Evolutionary conservation across 2,113 vertebrate species (phyloP).

Genomic region (Scytalopus superciliaris): DNA sequence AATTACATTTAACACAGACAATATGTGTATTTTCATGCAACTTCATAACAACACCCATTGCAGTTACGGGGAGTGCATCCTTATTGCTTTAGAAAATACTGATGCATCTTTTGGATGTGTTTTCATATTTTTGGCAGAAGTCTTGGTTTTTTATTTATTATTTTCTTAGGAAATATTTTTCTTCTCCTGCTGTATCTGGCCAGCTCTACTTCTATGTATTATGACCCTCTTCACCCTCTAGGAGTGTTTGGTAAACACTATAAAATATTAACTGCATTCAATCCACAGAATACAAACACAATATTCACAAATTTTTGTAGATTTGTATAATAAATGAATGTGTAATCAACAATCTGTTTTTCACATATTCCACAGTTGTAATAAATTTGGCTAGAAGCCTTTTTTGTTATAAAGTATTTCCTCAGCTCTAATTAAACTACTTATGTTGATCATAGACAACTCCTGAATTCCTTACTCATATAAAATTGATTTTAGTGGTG

Average conservation of each 20-base stretch:
- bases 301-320: background rate
- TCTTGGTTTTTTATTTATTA: background rate
- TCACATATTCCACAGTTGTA: background rate
- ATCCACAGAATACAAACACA: background rate
- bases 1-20: background rate
- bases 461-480: background rate
- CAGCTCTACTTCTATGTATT: background rate
- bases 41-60: background rate
- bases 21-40: background rate
- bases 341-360: background rate
- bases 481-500: background rate
- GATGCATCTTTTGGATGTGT: background rate
- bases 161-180: background rate
- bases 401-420: slow-evolving; percentile 23
- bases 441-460: background rate
- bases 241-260: background rate
- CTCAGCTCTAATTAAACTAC: slow-evolving; percentile 57
- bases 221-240: background rate
- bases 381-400: background rate
- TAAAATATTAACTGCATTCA: background rate
- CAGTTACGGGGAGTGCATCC: background rate
- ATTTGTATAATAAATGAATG: background rate
- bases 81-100: background rate
- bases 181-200: slow-evolving; percentile 2
- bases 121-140: background rate